Evolutionary conservation across 2,113 vertebrate genomes (phyloP).

Genomic region (Callithrix jacchus): DNA sequence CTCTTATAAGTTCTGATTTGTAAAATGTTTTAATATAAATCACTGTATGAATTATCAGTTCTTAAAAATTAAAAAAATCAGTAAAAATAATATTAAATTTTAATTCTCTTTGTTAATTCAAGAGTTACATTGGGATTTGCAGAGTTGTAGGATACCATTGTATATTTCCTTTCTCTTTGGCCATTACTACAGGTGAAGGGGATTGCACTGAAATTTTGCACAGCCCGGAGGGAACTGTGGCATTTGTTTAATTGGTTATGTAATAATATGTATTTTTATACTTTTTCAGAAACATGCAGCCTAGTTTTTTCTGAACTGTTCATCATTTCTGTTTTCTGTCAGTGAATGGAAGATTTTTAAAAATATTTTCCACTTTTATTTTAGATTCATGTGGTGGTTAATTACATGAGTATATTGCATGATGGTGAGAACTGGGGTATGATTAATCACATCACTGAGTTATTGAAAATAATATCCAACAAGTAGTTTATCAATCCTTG

Average conservation of each 20-base stretch:
- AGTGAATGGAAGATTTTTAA: too few species aligned
- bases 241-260: background rate
- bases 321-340: too few species aligned
- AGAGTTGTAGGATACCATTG: background rate
- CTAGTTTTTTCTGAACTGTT: background rate
- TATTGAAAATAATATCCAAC: too few species aligned
- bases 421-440: too few species aligned
- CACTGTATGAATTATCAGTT: background rate
- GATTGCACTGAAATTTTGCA: background rate
- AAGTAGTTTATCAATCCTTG: too few species aligned
- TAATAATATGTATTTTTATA: background rate
- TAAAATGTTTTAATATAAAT: background rate
- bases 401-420: too few species aligned
- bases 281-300: background rate
- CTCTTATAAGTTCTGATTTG: background rate
- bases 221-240: background rate
- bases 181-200: background rate
- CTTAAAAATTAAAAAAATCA: background rate
- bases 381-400: too few species aligned
- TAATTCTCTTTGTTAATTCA: background rate
- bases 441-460: too few species aligned
- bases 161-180: background rate
- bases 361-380: too few species aligned
- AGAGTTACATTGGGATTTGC: background rate
- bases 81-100: background rate